Percentiles rank a stretch among this genome's conserved stretches.
phyloP scores from a whole-genome alignment of 2,888 invertebrate genomes.

The Hirtodrosophila trivittata region DNA sequence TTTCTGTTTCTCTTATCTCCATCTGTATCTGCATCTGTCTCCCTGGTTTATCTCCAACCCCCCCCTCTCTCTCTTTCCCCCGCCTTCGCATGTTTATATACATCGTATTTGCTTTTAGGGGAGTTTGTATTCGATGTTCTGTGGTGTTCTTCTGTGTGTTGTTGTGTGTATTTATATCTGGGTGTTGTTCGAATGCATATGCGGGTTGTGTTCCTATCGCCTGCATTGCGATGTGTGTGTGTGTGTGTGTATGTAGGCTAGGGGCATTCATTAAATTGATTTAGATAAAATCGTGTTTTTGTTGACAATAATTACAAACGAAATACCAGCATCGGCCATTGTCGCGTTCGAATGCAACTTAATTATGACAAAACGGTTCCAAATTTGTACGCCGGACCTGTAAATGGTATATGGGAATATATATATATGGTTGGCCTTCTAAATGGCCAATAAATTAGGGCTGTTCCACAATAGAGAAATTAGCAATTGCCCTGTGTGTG shows the following conservation, averaged over 20 bases:
- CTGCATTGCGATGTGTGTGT: constrained; percentile 51
- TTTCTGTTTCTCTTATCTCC: constrained; percentile 72
- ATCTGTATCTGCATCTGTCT: constrained; percentile 35
- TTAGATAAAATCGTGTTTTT: constrained; percentile 70
- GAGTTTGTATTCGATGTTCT: constrained; percentile 5
- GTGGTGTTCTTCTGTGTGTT: constrained; percentile 16
- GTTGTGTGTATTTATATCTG: constrained; percentile 58
- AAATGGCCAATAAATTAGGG: constrained; percentile 29
- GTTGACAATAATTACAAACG: constrained; percentile 55
- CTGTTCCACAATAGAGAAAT: not conserved
- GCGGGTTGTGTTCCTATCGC: constrained; percentile 56
- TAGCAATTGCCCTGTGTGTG: too few relatives aligned
- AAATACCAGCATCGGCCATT: constrained; percentile 32
- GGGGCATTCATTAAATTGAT: constrained; percentile 72
- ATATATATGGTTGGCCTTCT: too few relatives aligned
- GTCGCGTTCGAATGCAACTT: constrained; percentile 36
- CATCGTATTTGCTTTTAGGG: constrained; percentile 45
- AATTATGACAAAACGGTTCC: constrained; percentile 48
- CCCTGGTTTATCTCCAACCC: not conserved
- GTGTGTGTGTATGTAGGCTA: constrained; percentile 21
- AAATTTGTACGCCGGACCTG: constrained; percentile 34
- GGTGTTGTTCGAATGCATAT: constrained; percentile 39
- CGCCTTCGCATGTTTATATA: constrained; percentile 2
- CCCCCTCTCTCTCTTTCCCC: not conserved
- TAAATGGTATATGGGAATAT: constrained; percentile 22